Evolutionary conservation across 2,888 invertebrate genomes (phyloP).

Genomic region (Esperia sulphurella): DNA sequence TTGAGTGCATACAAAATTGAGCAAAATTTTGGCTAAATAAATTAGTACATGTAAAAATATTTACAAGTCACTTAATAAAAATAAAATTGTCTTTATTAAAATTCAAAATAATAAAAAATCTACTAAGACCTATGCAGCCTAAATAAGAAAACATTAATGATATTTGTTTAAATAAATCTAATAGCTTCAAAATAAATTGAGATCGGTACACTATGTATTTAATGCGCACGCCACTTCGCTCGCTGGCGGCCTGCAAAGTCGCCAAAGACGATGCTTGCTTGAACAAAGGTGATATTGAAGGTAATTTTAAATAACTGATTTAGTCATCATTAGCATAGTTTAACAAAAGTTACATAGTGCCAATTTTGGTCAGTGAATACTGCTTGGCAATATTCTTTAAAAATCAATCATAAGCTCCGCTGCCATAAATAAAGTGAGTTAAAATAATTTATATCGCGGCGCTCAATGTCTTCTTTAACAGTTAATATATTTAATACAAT

Average conservation of each 20-base stretch:
- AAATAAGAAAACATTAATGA: slow-evolving; percentile 51
- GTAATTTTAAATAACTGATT: neutral
- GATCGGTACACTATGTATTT: slow-evolving; percentile 61
- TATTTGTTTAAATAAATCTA: slow-evolving; percentile 56
- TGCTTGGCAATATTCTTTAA: neutral
- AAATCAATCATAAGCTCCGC: slow-evolving; percentile 3
- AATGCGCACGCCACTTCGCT: slow-evolving; percentile 21
- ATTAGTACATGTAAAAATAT: slow-evolving; percentile 60
- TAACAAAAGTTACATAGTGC: neutral
- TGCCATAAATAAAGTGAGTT: slow-evolving; percentile 5
- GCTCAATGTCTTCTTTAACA: slow-evolving; percentile 7
- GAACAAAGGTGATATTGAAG: too few relatives aligned
- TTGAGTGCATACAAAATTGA: slow-evolving; percentile 75
- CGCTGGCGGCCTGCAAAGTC: neutral
- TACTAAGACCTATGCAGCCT: slow-evolving; percentile 46
- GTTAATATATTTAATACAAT: slow-evolving; percentile 29
- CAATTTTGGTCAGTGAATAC: slow-evolving; percentile 5
- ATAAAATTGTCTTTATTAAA: slow-evolving; percentile 67
- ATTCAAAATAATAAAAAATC: slow-evolving; percentile 52
- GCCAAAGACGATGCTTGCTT: neutral
- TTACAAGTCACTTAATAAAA: slow-evolving; percentile 59
- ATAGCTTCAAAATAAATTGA: slow-evolving; percentile 76
- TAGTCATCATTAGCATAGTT: neutral
- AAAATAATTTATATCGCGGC: slow-evolving; percentile 1
- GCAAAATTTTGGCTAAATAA: slow-evolving; percentile 78